Evolutionary conservation across 2,888 invertebrate species (phyloP).

Genomic region (Eupeodes latifasciatus): DNA sequence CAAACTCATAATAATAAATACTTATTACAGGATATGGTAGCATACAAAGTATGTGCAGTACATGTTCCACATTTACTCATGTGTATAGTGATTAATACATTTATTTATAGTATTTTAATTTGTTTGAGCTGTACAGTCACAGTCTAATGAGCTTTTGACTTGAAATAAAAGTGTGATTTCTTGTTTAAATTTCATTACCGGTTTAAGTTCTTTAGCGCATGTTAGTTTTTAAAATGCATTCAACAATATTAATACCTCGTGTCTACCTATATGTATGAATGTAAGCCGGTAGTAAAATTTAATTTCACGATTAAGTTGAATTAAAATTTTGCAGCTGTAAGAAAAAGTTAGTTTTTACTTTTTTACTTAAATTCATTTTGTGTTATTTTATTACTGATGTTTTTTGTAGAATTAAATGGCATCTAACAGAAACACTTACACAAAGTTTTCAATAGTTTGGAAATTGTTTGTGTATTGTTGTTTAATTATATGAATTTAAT

Average conservation of each 20-base stretch:
- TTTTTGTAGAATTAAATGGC: background rate
- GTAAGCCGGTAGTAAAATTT: background rate
- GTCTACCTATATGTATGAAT: no score
- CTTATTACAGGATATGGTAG: background rate
- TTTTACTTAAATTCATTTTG: background rate
- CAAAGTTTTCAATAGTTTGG: no score
- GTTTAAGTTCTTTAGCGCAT: constrained; percentile 23
- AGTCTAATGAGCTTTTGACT: constrained; percentile 46
- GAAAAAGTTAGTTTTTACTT: background rate
- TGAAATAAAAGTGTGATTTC: constrained; percentile 40
- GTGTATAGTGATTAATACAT: constrained; percentile 6
- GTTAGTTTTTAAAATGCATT: background rate
- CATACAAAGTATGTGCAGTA: background rate
- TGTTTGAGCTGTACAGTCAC: constrained; percentile 34
- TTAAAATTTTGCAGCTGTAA: background rate
- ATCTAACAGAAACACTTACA: no score
- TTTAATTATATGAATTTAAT: no score
- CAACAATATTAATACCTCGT: background rate
- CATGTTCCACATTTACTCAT: constrained; percentile 18
- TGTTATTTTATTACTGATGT: background rate
- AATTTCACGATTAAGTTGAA: background rate
- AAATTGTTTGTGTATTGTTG: no score
- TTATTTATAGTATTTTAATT: background rate
- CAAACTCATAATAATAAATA: background rate
- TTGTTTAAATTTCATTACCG: constrained; percentile 22